These are phyloP conservation scores for Episyrphus balteatus DNA, from an alignment of 1,140 invertebrate genomes.

Conservation along the genomic window DNA sequence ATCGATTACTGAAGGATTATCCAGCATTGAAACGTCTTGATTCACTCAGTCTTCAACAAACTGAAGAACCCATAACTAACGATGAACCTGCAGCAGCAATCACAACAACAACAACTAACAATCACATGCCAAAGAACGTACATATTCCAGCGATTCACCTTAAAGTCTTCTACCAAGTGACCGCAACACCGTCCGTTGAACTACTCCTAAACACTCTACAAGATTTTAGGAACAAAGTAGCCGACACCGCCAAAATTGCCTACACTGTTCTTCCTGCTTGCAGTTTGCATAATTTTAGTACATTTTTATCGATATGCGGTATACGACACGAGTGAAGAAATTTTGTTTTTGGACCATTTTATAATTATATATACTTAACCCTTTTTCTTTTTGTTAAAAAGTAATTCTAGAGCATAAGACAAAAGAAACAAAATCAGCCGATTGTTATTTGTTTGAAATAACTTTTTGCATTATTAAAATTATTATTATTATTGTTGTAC, in stretches of 20 bases:
- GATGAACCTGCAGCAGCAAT: not conserved
- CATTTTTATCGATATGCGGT: slow-evolving; percentile 64
- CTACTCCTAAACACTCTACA: slow-evolving; percentile 44
- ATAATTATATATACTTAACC: too few species aligned
- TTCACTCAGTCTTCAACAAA: not conserved
- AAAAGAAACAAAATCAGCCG: too few species aligned
- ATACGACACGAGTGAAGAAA: slow-evolving; percentile 46
- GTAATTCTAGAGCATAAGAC: too few species aligned
- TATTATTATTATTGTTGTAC: too few species aligned
- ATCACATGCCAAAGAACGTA: slow-evolving; percentile 20
- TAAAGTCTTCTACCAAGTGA: slow-evolving; percentile 64
- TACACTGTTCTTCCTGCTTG: slow-evolving; percentile 65
- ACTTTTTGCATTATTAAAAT: too few species aligned
- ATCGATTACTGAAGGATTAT: slow-evolving; percentile 58
- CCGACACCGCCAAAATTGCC: slow-evolving; percentile 44
- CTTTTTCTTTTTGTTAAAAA: too few species aligned
- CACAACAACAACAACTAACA: slow-evolving; percentile 14
- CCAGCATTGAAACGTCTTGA: slow-evolving; percentile 19
- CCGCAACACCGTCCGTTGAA: slow-evolving; percentile 41
- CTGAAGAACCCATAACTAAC: not conserved
- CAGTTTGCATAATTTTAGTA: slow-evolving; percentile 63
- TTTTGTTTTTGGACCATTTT: too few species aligned
- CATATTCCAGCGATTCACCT: slow-evolving; percentile 51
- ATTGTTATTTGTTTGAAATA: too few species aligned
- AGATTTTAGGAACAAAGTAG: slow-evolving; percentile 39